A percentile compares a stretch with the other conserved stretches of the same genome.
Evolutionary conservation across 2,797 vertebrate species (phyloP).

Genomic region (Myotis planiceps): DNA sequence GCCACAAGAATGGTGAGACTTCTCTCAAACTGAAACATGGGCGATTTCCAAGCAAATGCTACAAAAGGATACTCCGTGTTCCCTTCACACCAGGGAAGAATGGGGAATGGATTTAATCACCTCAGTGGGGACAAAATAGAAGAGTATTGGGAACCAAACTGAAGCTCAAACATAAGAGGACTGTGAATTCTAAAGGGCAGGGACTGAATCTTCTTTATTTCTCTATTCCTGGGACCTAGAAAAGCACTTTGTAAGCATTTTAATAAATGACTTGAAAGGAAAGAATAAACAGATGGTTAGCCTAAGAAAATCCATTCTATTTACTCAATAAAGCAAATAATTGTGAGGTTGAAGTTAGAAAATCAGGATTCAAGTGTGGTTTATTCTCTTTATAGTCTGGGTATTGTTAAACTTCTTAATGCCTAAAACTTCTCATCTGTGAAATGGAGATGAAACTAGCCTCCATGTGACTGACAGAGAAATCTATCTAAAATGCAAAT

Average conservation of each 20-base stretch:
- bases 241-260: not conserved
- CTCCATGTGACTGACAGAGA: not conserved
- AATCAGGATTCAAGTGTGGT: not conserved
- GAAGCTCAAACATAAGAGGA: not conserved
- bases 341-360: not conserved
- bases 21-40: not conserved
- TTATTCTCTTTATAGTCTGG: not conserved
- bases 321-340: not conserved
- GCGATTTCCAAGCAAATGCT: not conserved
- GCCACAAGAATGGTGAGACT: not conserved
- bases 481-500: not conserved
- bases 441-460: not conserved
- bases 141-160: not conserved
- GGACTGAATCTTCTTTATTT: not conserved
- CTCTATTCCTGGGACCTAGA: not conserved
- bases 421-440: not conserved
- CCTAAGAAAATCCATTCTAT: not conserved
- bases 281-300: not conserved
- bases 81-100: not conserved
- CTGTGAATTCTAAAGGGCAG: not conserved
- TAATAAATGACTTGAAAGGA: not conserved
- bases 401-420: not conserved
- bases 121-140: not conserved
- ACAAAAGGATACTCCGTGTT: not conserved
- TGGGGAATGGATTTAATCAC: not conserved